A percentile compares a stretch with the other conserved stretches of the same genome.
phyloP scores from a whole-genome alignment of 2,888 invertebrate species.

The Dynastes maya region DNA sequence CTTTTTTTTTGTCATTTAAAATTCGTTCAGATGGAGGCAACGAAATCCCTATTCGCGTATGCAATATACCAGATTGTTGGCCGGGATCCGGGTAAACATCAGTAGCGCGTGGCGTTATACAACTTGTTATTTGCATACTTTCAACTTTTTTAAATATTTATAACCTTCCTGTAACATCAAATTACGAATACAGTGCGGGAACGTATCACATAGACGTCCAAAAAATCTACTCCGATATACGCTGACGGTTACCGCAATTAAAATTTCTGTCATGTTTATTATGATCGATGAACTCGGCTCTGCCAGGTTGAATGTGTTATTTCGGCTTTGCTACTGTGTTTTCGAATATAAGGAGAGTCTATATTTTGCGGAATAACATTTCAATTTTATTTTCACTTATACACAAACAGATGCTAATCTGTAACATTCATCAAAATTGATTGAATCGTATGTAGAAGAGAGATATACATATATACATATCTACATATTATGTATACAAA shows the following conservation, averaged over 20 bases:
- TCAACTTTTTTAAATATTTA: constrained; percentile 27
- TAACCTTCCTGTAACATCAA: constrained; percentile 21
- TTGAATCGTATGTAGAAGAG: too few species aligned
- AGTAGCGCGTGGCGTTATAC: neutral
- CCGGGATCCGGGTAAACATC: constrained; percentile 13
- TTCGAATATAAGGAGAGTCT: neutral
- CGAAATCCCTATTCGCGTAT: constrained; percentile 7
- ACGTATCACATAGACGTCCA: constrained; percentile 10
- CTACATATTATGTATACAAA: too few species aligned
- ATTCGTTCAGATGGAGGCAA: neutral
- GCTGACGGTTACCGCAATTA: constrained; percentile 17
- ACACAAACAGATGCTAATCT: too few species aligned
- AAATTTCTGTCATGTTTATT: constrained; percentile 19
- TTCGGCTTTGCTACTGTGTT: neutral
- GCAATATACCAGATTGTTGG: constrained; percentile 27
- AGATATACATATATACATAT: too few species aligned
- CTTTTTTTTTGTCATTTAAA: constrained; percentile 13
- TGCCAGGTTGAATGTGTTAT: constrained; percentile 8
- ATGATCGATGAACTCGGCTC: constrained; percentile 15
- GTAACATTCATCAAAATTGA: too few species aligned
- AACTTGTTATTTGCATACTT: constrained; percentile 27
- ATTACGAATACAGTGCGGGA: constrained; percentile 9
- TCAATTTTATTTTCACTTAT: neutral
- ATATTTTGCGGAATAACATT: neutral
- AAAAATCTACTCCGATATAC: constrained; percentile 5